Conservation (phyloP, 2,797 vertebrate species). For the Paedocypris micromegethes region DNA sequence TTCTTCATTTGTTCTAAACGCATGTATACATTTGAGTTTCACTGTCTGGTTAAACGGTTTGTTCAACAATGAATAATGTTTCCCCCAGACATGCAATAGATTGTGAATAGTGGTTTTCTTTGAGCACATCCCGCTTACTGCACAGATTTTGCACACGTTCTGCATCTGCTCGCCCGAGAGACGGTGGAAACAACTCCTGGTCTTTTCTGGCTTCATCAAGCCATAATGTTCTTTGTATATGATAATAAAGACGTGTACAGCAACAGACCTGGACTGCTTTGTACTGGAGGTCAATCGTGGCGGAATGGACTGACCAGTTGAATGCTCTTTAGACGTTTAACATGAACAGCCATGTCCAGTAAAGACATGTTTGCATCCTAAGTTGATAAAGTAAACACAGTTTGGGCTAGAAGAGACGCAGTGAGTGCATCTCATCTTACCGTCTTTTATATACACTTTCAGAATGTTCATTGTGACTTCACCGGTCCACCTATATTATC, state of each 20-base stretch:
- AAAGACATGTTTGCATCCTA: too few relatives aligned
- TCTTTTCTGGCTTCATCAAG: conserved; percentile 34
- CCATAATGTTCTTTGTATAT: conserved; percentile 46
- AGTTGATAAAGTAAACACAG: too few relatives aligned
- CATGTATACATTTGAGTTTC: too few relatives aligned
- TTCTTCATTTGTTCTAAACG: too few relatives aligned
- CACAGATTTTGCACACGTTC: conserved; percentile 28
- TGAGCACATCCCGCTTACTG: conserved; percentile 9
- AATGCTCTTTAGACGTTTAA: too few relatives aligned
- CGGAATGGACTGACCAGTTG: too few relatives aligned
- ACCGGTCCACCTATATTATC: too few relatives aligned
- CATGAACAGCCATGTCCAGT: too few relatives aligned
- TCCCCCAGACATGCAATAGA: conserved; percentile 4
- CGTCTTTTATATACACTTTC: too few relatives aligned
- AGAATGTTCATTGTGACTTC: too few relatives aligned
- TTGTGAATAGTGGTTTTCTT: conserved; percentile 5
- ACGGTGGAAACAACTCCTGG: conserved; percentile 6
- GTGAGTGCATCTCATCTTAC: too few relatives aligned
- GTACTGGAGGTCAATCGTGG: neutral
- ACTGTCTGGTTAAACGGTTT: neutral
- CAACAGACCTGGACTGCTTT: conserved; percentile 15
- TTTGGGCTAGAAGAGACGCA: too few relatives aligned
- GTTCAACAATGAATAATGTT: conserved; percentile 1
- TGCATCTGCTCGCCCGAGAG: conserved; percentile 22
- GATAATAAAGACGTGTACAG: conserved; percentile 44